These are phyloP conservation scores for Bradypodion ventrale DNA, from an alignment of 2,797 vertebrate genomes.

Conservation along the genomic window DNA sequence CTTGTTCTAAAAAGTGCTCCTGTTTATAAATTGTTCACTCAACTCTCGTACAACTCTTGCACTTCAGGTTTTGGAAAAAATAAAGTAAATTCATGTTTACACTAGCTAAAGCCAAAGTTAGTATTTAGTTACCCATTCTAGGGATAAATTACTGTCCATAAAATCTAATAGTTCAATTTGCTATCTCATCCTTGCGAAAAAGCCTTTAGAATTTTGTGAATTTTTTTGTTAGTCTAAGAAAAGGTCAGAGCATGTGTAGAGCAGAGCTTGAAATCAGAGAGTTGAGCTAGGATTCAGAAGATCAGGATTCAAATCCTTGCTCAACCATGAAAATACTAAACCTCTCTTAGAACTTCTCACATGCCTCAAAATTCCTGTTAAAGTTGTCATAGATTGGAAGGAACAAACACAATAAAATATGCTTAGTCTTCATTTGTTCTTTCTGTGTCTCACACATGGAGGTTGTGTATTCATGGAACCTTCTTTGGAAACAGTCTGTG, in stretches of 20 bases:
- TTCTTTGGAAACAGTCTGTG: not conserved
- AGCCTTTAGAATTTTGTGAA: not conserved
- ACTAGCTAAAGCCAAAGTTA: not conserved
- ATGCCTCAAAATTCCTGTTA: too few relatives aligned
- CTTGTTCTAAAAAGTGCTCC: not conserved
- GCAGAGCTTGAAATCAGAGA: too few relatives aligned
- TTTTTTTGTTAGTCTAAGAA: too few relatives aligned
- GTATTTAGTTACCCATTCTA: constrained; percentile 29
- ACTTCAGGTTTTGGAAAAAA: not conserved
- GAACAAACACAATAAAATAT: too few relatives aligned
- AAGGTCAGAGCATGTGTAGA: too few relatives aligned
- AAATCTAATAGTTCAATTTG: constrained; percentile 38
- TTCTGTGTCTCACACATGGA: not conserved
- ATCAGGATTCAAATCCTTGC: too few relatives aligned
- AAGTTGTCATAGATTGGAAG: too few relatives aligned
- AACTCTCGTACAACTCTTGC: not conserved
- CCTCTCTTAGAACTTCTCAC: too few relatives aligned
- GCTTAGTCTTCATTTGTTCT: too few relatives aligned
- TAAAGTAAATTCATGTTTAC: not conserved
- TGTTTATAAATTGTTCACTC: not conserved
- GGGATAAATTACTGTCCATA: constrained; percentile 36
- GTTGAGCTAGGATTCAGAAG: too few relatives aligned
- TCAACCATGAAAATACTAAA: too few relatives aligned
- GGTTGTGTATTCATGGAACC: not conserved
- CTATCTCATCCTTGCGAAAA: not conserved